Conservation (phyloP, 2,888 invertebrate species). For the Epistrophe eligans region DNA sequence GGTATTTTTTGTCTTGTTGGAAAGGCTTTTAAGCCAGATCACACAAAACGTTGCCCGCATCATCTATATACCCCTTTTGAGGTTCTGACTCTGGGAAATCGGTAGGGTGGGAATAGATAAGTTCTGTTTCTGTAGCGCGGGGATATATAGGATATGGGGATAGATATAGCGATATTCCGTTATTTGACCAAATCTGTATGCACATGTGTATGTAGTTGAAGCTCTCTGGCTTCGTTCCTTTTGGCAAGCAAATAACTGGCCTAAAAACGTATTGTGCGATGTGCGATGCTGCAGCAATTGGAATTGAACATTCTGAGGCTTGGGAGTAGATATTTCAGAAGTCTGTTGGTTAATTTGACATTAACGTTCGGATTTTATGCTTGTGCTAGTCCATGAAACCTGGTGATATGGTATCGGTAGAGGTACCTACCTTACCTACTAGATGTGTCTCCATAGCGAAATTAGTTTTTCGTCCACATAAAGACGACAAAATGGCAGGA, state of each 20-base stretch:
- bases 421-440: neutral
- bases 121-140: neutral
- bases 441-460: constrained; percentile 35
- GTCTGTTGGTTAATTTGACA: constrained; percentile 70
- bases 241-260: constrained; percentile 19
- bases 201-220: constrained; percentile 2
- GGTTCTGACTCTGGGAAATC: neutral
- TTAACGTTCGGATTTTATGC: constrained; percentile 64
- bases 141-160: too few relatives aligned
- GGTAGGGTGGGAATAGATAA: neutral
- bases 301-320: constrained; percentile 26
- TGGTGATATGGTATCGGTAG: neutral
- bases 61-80: neutral
- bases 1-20: constrained; percentile 11
- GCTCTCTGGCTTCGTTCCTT: constrained; percentile 1
- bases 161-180: too few relatives aligned
- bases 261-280: constrained; percentile 28
- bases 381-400: constrained; percentile 3
- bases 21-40: constrained; percentile 28
- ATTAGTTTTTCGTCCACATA: constrained; percentile 37
- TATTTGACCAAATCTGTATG: constrained; percentile 17
- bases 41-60: constrained; percentile 3
- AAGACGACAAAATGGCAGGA: constrained; percentile 1
- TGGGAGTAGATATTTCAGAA: constrained; percentile 26
- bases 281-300: constrained; percentile 41